Conservation (phyloP, 2,888 invertebrate species). For the Xestobium rufovillosum region DNA sequence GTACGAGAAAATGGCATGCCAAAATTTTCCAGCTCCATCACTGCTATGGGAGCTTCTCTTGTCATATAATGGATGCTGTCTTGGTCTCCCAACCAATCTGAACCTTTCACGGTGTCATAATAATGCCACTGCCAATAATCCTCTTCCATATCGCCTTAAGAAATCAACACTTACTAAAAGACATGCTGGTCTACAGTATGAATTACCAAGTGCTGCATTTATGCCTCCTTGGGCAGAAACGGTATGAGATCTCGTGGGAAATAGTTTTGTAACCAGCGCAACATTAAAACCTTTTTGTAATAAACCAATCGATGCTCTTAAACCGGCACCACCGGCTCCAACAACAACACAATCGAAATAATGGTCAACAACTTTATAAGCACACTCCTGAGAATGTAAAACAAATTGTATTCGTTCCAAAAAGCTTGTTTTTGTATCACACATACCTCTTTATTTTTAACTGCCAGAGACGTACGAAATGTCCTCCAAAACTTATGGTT, state of each 20-base stretch:
- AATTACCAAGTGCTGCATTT: conserved; percentile 62
- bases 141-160: conserved; percentile 54
- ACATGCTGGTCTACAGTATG: not conserved
- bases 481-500: too few relatives aligned
- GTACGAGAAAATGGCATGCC: conserved; percentile 65
- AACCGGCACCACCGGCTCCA: conserved; percentile 70
- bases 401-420: too few relatives aligned
- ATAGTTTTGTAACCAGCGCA: conserved; percentile 66
- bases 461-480: too few relatives aligned
- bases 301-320: conserved; percentile 65
- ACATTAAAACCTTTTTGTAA: conserved; percentile 65
- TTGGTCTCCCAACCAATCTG: conserved; percentile 69
- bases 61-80: conserved; percentile 76
- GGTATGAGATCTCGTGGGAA: conserved; percentile 70
- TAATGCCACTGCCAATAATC: conserved; percentile 72
- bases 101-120: conserved; percentile 69
- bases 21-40: conserved; percentile 53
- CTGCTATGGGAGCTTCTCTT: conserved; percentile 52
- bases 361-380: conserved; percentile 48
- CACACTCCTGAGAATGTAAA: too few relatives aligned
- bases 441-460: too few relatives aligned
- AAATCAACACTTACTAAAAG: conserved; percentile 3
- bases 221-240: conserved; percentile 76
- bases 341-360: conserved; percentile 65
- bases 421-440: too few relatives aligned